Base-by-base conservation (phyloP, 2,113 vertebrate species). In the Xenopus laevis region DNA sequence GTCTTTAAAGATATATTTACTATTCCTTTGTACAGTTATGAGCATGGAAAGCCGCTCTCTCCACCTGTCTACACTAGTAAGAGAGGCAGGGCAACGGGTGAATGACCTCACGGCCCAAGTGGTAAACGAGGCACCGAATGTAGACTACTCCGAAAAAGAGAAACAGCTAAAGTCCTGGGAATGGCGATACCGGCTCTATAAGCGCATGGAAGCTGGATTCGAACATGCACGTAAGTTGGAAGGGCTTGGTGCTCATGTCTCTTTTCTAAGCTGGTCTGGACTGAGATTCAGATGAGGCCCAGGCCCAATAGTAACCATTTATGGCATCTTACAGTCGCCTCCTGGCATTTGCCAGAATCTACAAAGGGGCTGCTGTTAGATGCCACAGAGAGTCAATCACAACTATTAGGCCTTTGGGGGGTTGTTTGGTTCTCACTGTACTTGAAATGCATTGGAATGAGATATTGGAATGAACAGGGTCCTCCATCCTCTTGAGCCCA, bases 121-220 rank as follows among this genome's bases (percentile, higher is more conserved):
- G 65, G 86, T 86, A 11, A 87, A 90, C 0, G 92, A 92, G 73
- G 88, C 84, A 0, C 89, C 92, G 17, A 84, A 47, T 0, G 46
- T 91, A 0, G 92, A 93, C 80, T 89, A 83, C 68, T 91, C 91
- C 0, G 93, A 94, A 47, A 91, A 85, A 33, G 92, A 95, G 82
- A 89, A 92, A 74, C 94, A 95, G 81, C 92, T 97, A 9, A 94
- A 92, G 79, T 89, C 92, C 75, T 97, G 95, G 95, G 92, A 96
- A 77, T 95, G 95, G 95, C 87, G 93, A 27, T 93, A 91, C 50
- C 88, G 89, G 85, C 94, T 97, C 52, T 96, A 94, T 84, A 87
- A 93, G 69, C 94, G 95, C 80, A 97, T 97, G 95, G 93, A 93
- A 85, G 90, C 91, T 2, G 95, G 94, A 72, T 96, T 94, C 78